Percentiles rank a stretch among this genome's conserved stretches.
These are phyloP conservation scores for Patiria miniata DNA, from an alignment of 35 echinoderm and acorn worm genomes.

Conservation along the genomic window DNA sequence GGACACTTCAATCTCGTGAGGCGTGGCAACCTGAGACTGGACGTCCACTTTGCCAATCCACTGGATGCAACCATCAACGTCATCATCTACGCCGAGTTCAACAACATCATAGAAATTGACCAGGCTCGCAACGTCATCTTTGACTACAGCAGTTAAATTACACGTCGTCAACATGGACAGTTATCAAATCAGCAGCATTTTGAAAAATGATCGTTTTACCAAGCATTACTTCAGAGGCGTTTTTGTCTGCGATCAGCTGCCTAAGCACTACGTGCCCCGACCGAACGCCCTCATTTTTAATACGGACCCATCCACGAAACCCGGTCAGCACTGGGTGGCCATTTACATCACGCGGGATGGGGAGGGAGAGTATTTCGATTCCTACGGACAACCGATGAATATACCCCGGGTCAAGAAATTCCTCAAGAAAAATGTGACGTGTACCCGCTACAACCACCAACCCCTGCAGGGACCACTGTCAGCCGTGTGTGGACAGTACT, in stretches of 20 bases:
- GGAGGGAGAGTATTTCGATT: slow-evolving; percentile 23
- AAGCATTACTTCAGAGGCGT: slow-evolving; percentile 28
- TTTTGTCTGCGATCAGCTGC: slow-evolving; percentile 43
- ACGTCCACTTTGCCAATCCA: slow-evolving; percentile 45
- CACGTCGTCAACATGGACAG: slow-evolving; percentile 40
- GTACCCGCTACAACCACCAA: neutral
- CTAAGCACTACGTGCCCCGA: neutral
- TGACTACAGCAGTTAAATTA: slow-evolving; percentile 42
- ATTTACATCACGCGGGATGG: slow-evolving; percentile 32
- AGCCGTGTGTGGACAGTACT: slow-evolving; percentile 47
- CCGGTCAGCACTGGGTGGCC: slow-evolving; percentile 47
- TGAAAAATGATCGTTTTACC: neutral
- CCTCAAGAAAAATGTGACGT: neutral
- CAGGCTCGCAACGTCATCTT: slow-evolving; percentile 45
- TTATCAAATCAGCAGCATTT: slow-evolving; percentile 6
- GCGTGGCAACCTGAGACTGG: slow-evolving; percentile 48
- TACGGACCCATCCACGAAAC: neutral
- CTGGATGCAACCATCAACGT: slow-evolving; percentile 39
- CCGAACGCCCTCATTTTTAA: slow-evolving; percentile 30
- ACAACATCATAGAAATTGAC: slow-evolving; percentile 43
- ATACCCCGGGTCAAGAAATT: slow-evolving; percentile 3
- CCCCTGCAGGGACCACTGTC: slow-evolving; percentile 10
- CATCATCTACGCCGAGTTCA: slow-evolving; percentile 41
- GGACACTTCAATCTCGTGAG: slow-evolving; percentile 46
- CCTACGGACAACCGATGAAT: slow-evolving; percentile 13